These are phyloP conservation scores for Cataglyphis livida DNA, from an alignment of 2,888 invertebrate species.

Conservation along the genomic window DNA sequence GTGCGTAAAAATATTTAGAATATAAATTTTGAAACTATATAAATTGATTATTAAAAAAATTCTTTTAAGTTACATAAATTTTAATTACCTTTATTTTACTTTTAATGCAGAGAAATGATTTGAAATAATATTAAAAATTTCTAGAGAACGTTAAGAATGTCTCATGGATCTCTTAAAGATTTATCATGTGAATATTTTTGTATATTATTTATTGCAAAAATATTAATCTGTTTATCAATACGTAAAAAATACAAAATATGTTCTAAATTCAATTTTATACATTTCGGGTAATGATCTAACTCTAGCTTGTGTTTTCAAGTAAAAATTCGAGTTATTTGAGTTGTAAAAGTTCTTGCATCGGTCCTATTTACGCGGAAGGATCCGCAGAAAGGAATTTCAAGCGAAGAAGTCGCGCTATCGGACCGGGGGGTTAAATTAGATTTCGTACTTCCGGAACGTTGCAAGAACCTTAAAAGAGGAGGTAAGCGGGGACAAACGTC, in stretches of 20 bases:
- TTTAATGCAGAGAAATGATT: background rate
- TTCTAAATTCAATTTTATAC: constrained; percentile 15
- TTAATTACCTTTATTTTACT: constrained; percentile 1
- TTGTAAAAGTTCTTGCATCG: constrained; percentile 64
- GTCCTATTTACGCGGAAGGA: constrained; percentile 62
- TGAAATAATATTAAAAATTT: background rate
- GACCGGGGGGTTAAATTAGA: constrained; percentile 77
- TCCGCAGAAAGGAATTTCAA: constrained; percentile 54
- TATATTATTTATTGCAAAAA: background rate
- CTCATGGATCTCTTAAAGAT: background rate
- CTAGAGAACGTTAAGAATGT: background rate
- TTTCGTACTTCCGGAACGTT: constrained; percentile 78
- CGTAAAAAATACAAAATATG: background rate
- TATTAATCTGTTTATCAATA: background rate
- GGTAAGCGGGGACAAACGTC: constrained; percentile 80
- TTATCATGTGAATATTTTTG: background rate
- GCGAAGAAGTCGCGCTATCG: constrained; percentile 68
- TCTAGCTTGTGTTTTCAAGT: constrained; percentile 51
- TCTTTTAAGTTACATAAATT: background rate
- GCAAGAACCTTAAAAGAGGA: constrained; percentile 76
- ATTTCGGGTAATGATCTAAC: constrained; percentile 61
- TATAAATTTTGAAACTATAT: background rate
- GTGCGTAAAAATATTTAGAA: background rate
- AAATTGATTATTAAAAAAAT: background rate
- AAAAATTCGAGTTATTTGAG: constrained; percentile 50